Evolutionary conservation across 1,140 invertebrate species (phyloP), one percentile per base, ranked within the genome.

Genomic region (Penaeus indicus): DNA sequence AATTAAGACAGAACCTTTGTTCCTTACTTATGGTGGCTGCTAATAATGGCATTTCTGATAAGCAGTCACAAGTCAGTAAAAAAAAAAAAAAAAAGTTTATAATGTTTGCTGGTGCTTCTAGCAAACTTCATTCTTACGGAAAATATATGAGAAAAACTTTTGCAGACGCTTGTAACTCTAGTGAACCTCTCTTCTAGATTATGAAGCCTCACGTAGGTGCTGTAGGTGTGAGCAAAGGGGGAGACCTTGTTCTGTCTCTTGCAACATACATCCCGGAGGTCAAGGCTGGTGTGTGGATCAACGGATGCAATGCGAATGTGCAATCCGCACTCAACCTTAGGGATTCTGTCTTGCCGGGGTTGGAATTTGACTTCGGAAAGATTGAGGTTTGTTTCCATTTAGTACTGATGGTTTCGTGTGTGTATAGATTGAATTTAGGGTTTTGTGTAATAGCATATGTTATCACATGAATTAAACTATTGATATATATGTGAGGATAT

Each of bases 241-340:
- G 81, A 47, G 88, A 91, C 38, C 80, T 91, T 19, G 85, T 81
- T 32, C 61, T 91, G 38, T 88, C 85, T 21, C 86, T 91, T 60
- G 87, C 90, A 38, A 85, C 86, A 2, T 84, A 62, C 77, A 91
- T 91, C 69, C 90, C 90, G 8, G 69, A 91, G 77, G 90, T 91
- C 18, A 89, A 83, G 75, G 77, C 85, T 21, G 85, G n/a, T 13
- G 84, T 90, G 21, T 83, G 79, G 16, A 86, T 90, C n/a, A 90
- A 90, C 69, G 89, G 89, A 10, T 67, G 87, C 25, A 84, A 54
- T 54, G 62, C 81, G 21, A 84, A 78, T 60, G 61, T 84, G 11
- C 87, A 89, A 42, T 22, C 82, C 1, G 61, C n/a, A 0, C 67
- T 89, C 22, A 63, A 69, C 7, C 13, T 89, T 4, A 32, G 64